These are phyloP conservation scores for Phanerotoma sp. DNA, from an alignment of 2,888 invertebrate species.

Conservation along the genomic window DNA sequence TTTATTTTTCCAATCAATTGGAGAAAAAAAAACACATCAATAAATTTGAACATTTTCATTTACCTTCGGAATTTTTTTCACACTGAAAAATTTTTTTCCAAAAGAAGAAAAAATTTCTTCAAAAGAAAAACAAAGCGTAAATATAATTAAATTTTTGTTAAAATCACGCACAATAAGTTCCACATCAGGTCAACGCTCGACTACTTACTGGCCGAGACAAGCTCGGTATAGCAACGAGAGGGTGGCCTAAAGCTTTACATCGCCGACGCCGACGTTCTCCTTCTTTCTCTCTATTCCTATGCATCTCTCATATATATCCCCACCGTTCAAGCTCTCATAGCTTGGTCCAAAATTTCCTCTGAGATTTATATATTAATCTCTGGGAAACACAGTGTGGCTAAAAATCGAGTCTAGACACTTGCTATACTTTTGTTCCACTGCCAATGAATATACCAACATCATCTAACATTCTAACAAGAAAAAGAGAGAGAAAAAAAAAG, in stretches of 20 bases:
- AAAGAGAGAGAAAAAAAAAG: too few relatives aligned
- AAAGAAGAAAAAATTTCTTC: too few relatives aligned
- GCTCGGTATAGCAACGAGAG: slow-evolving; percentile 23
- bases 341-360: slow-evolving; percentile 7
- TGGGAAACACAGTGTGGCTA: neutral
- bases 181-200: slow-evolving; percentile 36
- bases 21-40: too few relatives aligned
- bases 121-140: neutral
- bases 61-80: too few relatives aligned
- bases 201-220: slow-evolving; percentile 32
- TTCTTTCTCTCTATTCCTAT: slow-evolving; percentile 1
- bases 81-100: too few relatives aligned
- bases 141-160: neutral
- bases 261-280: slow-evolving; percentile 23
- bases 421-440: neutral
- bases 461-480: too few relatives aligned
- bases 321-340: neutral
- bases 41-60: too few relatives aligned
- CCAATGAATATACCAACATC: too few relatives aligned
- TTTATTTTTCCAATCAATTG: too few relatives aligned
- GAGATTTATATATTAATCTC: neutral
- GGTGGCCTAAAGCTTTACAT: slow-evolving; percentile 25
- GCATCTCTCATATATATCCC: neutral
- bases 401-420: slow-evolving; percentile 1
- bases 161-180: slow-evolving; percentile 17